Percentiles rank a stretch among this genome's conserved stretches.
These are phyloP conservation scores for Isotomurus palustris DNA, from an alignment of 2,888 invertebrate genomes.

Conservation along the genomic window DNA sequence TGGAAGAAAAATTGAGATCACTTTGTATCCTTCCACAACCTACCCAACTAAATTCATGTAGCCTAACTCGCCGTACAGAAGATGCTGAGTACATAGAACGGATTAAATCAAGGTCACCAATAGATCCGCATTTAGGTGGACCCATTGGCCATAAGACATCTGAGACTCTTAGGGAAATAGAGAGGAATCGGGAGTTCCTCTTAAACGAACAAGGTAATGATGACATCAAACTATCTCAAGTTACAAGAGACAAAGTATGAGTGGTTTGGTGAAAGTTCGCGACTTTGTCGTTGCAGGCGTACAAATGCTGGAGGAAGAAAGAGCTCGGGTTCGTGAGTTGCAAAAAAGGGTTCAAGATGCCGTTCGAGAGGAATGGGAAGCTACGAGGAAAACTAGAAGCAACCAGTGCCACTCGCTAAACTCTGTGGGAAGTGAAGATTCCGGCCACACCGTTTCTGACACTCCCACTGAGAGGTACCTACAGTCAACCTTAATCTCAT, in stretches of 20 bases:
- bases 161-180: conserved; percentile 83
- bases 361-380: conserved; percentile 82
- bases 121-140: conserved; percentile 60
- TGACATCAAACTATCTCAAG: too few relatives aligned
- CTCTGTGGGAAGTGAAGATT: conserved; percentile 60
- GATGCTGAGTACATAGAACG: conserved; percentile 65
- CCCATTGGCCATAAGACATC: conserved; percentile 68
- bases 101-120: conserved; percentile 77
- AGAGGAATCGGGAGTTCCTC: conserved; percentile 77
- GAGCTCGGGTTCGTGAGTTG: conserved; percentile 77
- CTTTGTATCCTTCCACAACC: conserved; percentile 38
- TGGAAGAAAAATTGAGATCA: conserved; percentile 46
- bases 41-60: conserved; percentile 23
- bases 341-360: conserved; percentile 83
- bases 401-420: conserved; percentile 59
- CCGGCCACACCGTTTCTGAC: conserved; percentile 59
- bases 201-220: conserved; percentile 84
- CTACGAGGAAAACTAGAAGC: conserved; percentile 54
- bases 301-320: conserved; percentile 85
- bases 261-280: conserved; percentile 1
- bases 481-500: background rate
- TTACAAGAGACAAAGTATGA: conserved; percentile 5
- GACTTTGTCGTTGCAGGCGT: conserved; percentile 59
- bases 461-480: conserved; percentile 55
- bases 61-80: too few relatives aligned